phyloP scores from a whole-genome alignment of 2,888 invertebrate species.

The Agriotes lineatus region DNA sequence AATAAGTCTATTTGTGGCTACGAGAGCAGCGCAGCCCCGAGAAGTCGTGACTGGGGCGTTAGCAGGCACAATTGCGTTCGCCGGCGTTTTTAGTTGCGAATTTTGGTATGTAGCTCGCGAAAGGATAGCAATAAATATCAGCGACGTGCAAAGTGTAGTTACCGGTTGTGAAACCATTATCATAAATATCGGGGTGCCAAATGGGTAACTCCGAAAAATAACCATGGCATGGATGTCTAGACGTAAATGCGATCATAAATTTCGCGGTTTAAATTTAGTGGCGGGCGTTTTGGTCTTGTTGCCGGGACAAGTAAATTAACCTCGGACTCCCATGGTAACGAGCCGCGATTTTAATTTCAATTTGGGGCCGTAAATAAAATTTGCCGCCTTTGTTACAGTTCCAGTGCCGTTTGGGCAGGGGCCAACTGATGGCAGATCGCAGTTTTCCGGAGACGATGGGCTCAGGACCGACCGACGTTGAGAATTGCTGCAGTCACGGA shows the following conservation, averaged over 20 bases:
- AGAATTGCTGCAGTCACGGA: slow-evolving; percentile 10
- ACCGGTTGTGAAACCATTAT: slow-evolving; percentile 40
- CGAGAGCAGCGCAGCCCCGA: neutral
- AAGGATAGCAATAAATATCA: slow-evolving; percentile 33
- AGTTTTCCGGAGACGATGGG: too few relatives aligned
- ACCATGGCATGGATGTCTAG: slow-evolving; percentile 47
- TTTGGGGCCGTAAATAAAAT: slow-evolving; percentile 24
- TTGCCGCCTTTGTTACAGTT: neutral
- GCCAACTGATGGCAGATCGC: too few relatives aligned
- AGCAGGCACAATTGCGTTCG: slow-evolving; percentile 6
- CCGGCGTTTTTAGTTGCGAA: slow-evolving; percentile 11
- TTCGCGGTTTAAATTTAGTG: slow-evolving; percentile 47
- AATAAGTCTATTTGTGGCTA: slow-evolving; percentile 20
- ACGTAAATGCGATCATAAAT: slow-evolving; percentile 51
- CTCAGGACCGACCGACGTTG: too few relatives aligned
- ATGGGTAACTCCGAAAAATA: slow-evolving; percentile 48
- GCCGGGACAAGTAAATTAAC: slow-evolving; percentile 48
- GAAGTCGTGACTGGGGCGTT: slow-evolving; percentile 15
- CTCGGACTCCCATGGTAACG: slow-evolving; percentile 25
- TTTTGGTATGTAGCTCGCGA: slow-evolving; percentile 28
- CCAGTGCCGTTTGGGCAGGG: too few relatives aligned
- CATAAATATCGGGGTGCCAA: slow-evolving; percentile 49
- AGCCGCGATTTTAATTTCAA: slow-evolving; percentile 41
- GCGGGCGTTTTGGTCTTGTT: slow-evolving; percentile 46
- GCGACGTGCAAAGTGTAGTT: slow-evolving; percentile 35